These are phyloP conservation scores for Corydoras maculifer DNA, from an alignment of 2,113 vertebrate genomes.

Conservation along the genomic window DNA sequence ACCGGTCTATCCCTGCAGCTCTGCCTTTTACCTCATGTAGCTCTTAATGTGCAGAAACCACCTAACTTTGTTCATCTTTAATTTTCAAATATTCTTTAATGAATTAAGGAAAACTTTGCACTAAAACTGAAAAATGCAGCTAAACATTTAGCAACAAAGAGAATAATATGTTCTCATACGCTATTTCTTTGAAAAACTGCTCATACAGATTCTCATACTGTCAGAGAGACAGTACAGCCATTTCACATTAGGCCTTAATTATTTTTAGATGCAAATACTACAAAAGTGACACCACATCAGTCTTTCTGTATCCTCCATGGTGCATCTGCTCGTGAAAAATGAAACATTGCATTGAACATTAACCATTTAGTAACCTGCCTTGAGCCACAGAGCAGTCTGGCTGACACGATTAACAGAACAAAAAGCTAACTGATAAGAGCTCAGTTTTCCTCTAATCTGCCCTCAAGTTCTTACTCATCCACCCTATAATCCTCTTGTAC, in stretches of 20 bases:
- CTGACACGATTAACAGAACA: neutral
- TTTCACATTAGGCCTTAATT: neutral
- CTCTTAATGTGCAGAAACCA: no score
- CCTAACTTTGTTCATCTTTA: no score
- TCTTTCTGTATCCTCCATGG: no score
- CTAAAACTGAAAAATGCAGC: neutral
- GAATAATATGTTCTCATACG: no score
- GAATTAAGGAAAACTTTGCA: neutral
- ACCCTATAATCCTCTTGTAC: neutral
- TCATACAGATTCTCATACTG: no score
- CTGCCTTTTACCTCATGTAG: neutral
- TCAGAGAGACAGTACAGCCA: no score
- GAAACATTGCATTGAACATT: neutral
- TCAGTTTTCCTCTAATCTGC: constrained; percentile 12
- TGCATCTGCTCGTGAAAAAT: neutral
- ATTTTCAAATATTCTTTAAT: no score
- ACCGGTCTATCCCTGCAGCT: neutral
- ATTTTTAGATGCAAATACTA: neutral
- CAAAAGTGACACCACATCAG: neutral
- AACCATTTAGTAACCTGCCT: neutral
- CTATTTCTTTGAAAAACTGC: no score
- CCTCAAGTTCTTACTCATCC: constrained; percentile 12
- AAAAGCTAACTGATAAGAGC: neutral
- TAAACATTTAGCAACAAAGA: neutral
- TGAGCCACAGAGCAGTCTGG: neutral